Percentiles rank a stretch among this genome's conserved stretches.
These are phyloP conservation scores for Hucho hucho DNA, from an alignment of 2,113 vertebrate species.

Conservation along the genomic window DNA sequence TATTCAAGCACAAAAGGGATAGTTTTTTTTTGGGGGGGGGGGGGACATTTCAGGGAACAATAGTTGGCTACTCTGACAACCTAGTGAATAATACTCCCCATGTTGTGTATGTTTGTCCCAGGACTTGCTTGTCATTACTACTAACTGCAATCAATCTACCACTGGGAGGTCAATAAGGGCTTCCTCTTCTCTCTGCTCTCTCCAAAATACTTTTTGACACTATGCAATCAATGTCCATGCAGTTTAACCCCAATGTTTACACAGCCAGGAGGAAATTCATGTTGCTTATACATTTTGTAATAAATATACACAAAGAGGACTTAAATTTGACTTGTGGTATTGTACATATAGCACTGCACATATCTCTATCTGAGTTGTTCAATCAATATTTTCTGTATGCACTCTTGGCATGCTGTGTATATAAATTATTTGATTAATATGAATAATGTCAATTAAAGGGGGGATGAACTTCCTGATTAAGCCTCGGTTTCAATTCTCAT, in stretches of 20 bases:
- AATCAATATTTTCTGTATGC: conserved; percentile 62
- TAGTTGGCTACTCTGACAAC: conserved; percentile 35
- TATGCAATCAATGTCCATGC: conserved; percentile 71
- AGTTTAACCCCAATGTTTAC: conserved; percentile 56
- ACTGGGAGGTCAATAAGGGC: conserved; percentile 50
- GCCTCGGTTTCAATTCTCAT: too few species aligned
- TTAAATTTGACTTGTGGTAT: conserved; percentile 43
- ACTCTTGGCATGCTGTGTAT: conserved; percentile 62
- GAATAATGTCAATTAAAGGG: background rate
- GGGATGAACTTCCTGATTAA: too few species aligned
- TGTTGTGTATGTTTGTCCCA: conserved; percentile 41
- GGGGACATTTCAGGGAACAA: conserved; percentile 56
- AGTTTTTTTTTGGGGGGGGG: background rate
- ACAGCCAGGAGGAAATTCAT: conserved; percentile 55
- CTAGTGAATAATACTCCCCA: conserved; percentile 52
- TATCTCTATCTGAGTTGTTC: conserved; percentile 53
- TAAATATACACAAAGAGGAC: conserved; percentile 42
- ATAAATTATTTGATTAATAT: conserved; percentile 42
- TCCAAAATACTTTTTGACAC: conserved; percentile 52
- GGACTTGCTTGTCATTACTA: conserved; percentile 19
- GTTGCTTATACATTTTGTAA: conserved; percentile 59
- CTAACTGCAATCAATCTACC: conserved; percentile 34
- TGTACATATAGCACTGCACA: conserved; percentile 50
- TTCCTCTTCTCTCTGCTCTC: conserved; percentile 49
- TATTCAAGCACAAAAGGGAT: conserved; percentile 35